These are phyloP conservation scores for Deroptyus accipitrinus DNA, from an alignment of 2,113 vertebrate genomes.

Conservation along the genomic window DNA sequence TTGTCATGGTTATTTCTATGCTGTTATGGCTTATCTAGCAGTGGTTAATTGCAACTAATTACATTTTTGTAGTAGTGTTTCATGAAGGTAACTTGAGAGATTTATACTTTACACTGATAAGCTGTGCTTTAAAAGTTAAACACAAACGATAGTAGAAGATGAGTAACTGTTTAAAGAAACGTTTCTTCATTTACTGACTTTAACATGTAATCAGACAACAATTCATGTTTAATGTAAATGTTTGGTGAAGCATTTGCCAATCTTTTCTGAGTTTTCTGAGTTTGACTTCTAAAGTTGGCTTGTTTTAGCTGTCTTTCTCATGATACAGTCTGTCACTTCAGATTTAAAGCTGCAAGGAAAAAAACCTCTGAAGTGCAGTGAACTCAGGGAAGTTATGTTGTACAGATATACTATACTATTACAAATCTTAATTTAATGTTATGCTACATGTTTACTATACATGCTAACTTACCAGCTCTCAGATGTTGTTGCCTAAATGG, in stretches of 20 bases:
- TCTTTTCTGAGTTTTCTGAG: conserved; percentile 67
- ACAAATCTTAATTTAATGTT: not conserved
- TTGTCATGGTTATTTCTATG: not conserved
- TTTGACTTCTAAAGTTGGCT: conserved; percentile 60
- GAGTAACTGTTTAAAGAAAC: not conserved
- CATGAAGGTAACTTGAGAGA: not conserved
- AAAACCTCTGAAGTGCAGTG: conserved; percentile 1
- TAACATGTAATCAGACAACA: conserved; percentile 25
- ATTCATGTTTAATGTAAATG: conserved; percentile 21
- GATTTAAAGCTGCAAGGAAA: conserved; percentile 62
- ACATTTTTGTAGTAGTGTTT: not conserved
- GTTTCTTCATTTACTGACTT: not conserved
- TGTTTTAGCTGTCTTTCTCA: conserved; percentile 13
- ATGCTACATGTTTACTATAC: not conserved
- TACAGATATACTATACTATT: not conserved
- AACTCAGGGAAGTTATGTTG: conserved; percentile 29
- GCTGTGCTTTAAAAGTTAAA: not conserved
- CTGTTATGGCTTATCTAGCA: not conserved
- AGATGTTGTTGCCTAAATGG: not conserved
- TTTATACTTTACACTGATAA: not conserved
- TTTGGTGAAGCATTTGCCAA: conserved; percentile 68
- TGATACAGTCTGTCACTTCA: conserved; percentile 75
- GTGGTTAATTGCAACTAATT: not conserved
- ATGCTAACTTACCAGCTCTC: not conserved
- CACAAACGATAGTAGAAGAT: not conserved